These are phyloP conservation scores for Speoplatyrhinus poulsoni DNA, from an alignment of 2,113 vertebrate genomes.

Conservation along the genomic window DNA sequence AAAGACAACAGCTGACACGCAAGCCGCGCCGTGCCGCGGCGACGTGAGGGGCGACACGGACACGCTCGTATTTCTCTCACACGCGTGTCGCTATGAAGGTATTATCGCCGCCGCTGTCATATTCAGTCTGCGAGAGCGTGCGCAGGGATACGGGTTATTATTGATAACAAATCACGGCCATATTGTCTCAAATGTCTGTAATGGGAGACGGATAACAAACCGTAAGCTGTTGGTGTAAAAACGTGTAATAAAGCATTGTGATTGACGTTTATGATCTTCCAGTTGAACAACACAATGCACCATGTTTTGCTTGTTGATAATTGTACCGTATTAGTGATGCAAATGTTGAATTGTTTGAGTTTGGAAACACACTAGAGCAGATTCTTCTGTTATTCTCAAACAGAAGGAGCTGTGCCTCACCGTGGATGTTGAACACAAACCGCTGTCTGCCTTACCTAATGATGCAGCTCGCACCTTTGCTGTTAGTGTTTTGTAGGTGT, in stretches of 20 bases:
- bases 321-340: background rate
- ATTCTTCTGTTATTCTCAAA: background rate
- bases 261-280: background rate
- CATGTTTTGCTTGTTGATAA: background rate
- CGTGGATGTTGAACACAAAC: background rate
- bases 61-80: slow-evolving; percentile 43
- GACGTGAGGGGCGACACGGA: slow-evolving; percentile 57
- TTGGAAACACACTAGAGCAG: background rate
- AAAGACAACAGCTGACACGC: slow-evolving; percentile 69
- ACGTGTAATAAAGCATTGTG: background rate
- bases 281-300: too few species aligned
- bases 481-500: slow-evolving; percentile 25
- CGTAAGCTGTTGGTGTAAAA: background rate
- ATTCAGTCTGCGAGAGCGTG: slow-evolving; percentile 40
- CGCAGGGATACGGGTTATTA: slow-evolving; percentile 39
- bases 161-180: slow-evolving; percentile 59
- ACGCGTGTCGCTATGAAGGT: slow-evolving; percentile 33
- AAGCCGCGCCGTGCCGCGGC: slow-evolving; percentile 43
- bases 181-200: slow-evolving; percentile 25
- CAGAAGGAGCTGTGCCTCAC: background rate
- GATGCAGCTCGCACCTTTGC: slow-evolving; percentile 33
- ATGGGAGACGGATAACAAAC: slow-evolving; percentile 8
- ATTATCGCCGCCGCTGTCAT: slow-evolving; percentile 52
- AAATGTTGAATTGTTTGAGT: background rate
- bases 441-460: slow-evolving; percentile 26